Conservation (phyloP, 2,888 invertebrate genomes). For the Glaucopsyche alexis region DNA sequence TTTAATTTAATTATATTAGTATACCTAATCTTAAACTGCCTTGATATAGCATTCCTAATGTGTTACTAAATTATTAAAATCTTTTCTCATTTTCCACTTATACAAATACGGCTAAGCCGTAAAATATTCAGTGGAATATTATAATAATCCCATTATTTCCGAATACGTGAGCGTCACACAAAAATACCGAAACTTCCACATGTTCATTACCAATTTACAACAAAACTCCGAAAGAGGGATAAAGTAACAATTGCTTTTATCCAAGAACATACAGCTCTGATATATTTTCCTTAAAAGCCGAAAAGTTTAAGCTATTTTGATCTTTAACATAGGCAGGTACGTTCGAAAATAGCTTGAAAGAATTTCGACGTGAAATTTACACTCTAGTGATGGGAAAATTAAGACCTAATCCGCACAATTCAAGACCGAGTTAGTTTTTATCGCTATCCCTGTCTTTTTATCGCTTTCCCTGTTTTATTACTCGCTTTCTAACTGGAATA, state of each 20-base stretch:
- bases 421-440: not conserved
- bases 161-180: constrained; percentile 29
- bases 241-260: constrained; percentile 28
- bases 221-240: constrained; percentile 23
- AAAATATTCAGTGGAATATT: not conserved
- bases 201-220: constrained; percentile 23
- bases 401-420: not conserved
- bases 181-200: constrained; percentile 9
- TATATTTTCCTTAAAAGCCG: not conserved
- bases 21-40: no score
- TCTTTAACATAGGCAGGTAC: not conserved
- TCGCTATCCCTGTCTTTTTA: not conserved
- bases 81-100: not conserved
- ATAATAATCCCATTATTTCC: constrained; percentile 29
- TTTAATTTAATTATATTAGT: no score
- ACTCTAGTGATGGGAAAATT: constrained; percentile 21
- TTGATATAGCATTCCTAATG: no score
- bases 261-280: constrained; percentile 11
- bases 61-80: not conserved
- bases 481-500: not conserved
- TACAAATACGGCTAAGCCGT: not conserved
- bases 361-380: constrained; percentile 14
- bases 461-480: not conserved
- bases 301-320: not conserved
- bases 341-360: not conserved